These are phyloP conservation scores for Entomyzon cyanotis DNA, from an alignment of 2,113 vertebrate species.

Conservation along the genomic window DNA sequence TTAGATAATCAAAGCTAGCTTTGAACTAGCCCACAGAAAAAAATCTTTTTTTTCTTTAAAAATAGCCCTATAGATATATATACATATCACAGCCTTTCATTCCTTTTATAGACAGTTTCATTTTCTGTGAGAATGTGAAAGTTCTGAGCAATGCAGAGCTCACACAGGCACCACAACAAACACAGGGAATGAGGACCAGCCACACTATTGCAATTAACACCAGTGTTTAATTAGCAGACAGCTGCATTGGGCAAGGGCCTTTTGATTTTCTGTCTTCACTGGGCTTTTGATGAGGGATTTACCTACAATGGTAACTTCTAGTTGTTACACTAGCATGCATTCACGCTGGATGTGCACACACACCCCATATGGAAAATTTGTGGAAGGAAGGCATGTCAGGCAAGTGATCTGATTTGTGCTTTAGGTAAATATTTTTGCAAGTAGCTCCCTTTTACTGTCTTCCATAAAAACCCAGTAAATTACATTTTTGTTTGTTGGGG, in stretches of 20 bases:
- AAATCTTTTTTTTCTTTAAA: slow-evolving; percentile 53
- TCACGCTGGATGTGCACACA: fast-evolving
- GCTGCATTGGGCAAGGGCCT: neutral
- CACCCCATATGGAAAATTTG: neutral
- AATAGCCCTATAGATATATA: slow-evolving; percentile 21
- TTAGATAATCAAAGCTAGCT: slow-evolving; percentile 66
- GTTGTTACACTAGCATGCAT: neutral
- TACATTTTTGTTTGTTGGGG: neutral
- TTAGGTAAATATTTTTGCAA: slow-evolving; percentile 31
- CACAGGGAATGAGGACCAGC: neutral
- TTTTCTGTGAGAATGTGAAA: slow-evolving; percentile 40
- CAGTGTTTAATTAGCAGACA: slow-evolving; percentile 51
- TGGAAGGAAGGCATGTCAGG: neutral
- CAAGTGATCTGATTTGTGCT: neutral
- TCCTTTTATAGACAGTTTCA: slow-evolving; percentile 38
- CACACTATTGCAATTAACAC: neutral
- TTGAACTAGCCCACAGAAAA: slow-evolving; percentile 38
- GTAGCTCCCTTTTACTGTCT: slow-evolving; percentile 1
- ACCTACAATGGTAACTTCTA: neutral
- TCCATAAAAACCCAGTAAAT: neutral
- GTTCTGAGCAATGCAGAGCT: slow-evolving; percentile 18
- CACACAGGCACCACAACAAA: neutral
- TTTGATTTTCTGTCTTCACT: slow-evolving; percentile 37
- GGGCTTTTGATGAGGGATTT: slow-evolving; percentile 27
- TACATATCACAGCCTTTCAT: slow-evolving; percentile 35